Conservation (phyloP, 2,113 vertebrate genomes). For the Plecturocebus donacophilus region DNA sequence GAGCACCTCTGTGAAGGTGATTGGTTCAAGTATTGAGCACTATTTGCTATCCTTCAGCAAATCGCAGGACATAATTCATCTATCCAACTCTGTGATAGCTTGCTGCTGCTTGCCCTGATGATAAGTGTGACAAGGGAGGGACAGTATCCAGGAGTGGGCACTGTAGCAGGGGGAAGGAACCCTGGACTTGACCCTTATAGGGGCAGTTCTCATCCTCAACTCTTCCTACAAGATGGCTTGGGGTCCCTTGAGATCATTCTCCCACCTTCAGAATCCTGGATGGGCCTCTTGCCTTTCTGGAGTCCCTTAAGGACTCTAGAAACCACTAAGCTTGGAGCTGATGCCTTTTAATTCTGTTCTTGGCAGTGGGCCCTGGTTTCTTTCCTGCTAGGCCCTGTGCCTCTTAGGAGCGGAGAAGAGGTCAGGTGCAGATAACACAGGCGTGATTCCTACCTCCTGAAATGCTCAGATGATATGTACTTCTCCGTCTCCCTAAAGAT, state of each 20-base stretch:
- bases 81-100: background rate
- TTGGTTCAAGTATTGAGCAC: background rate
- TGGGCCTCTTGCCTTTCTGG: background rate
- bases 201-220: background rate
- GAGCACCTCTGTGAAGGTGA: background rate
- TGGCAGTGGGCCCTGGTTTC: slow-evolving; percentile 35
- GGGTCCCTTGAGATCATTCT: background rate
- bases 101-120: background rate
- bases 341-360: background rate
- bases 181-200: background rate
- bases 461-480: background rate
- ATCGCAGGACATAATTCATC: background rate
- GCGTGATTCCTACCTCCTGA: slow-evolving; percentile 47
- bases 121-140: background rate
- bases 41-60: background rate
- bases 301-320: background rate
- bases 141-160: no score
- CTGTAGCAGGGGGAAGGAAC: background rate
- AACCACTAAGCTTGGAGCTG: background rate
- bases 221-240: background rate
- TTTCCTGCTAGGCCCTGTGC: background rate
- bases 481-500: background rate
- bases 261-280: background rate
- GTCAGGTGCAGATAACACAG: slow-evolving; percentile 45
- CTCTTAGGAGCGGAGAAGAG: slow-evolving; percentile 2